Conservation (phyloP, 2,113 vertebrate species). For the Haplochromis vanheusdeni region DNA sequence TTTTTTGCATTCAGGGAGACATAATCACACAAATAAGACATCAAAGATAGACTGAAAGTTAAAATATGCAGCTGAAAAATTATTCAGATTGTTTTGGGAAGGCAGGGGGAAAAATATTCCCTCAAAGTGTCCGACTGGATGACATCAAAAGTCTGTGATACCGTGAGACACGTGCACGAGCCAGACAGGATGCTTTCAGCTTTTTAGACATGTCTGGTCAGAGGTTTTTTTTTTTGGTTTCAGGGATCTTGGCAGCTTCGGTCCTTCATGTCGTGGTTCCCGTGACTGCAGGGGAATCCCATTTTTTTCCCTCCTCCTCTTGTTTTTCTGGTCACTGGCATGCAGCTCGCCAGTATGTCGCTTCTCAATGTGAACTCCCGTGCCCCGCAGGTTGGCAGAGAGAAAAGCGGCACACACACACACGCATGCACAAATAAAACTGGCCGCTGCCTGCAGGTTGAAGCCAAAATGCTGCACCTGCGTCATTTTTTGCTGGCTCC, state of each 20-base stretch:
- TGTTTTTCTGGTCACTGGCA: slow-evolving; percentile 39
- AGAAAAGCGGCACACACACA: background rate
- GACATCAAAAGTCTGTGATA: slow-evolving; percentile 65
- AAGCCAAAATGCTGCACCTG: slow-evolving; percentile 25
- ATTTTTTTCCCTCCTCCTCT: background rate
- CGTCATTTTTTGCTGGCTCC: slow-evolving; percentile 25
- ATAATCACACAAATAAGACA: slow-evolving; percentile 80
- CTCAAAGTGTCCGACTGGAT: slow-evolving; percentile 69
- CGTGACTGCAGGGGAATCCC: slow-evolving; percentile 44
- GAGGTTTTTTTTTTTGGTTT: background rate
- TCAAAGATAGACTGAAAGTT: slow-evolving; percentile 76
- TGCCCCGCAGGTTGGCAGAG: slow-evolving; percentile 24
- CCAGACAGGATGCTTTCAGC: background rate
- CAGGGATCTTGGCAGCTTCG: slow-evolving; percentile 39
- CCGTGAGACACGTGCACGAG: slow-evolving; percentile 17
- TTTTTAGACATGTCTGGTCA: background rate
- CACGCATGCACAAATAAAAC: background rate
- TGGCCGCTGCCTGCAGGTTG: background rate
- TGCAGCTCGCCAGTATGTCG: slow-evolving; percentile 27
- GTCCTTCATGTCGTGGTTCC: slow-evolving; percentile 17
- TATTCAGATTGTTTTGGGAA: slow-evolving; percentile 73
- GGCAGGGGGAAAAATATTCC: slow-evolving; percentile 72
- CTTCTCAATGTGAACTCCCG: slow-evolving; percentile 33
- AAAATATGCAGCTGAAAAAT: slow-evolving; percentile 73
- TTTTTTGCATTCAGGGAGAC: slow-evolving; percentile 49